Conservation (phyloP, 2,797 vertebrate species). For the Oceanodroma leucorhoa region DNA sequence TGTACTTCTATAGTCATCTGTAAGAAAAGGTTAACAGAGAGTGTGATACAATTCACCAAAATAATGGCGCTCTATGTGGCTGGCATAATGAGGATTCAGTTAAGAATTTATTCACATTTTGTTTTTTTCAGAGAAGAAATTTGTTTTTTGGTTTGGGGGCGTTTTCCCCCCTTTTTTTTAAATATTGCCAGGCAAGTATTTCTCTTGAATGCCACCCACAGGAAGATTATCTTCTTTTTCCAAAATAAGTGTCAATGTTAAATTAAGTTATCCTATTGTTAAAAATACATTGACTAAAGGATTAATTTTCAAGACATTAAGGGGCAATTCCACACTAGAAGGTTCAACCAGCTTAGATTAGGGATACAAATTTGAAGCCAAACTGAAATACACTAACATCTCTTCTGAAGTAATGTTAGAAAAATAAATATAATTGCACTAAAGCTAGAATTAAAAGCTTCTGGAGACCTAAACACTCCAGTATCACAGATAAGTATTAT, state of each 20-base stretch:
- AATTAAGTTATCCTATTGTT: not conserved
- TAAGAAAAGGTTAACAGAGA: not conserved
- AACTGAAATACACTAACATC: not conserved
- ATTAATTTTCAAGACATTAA: not conserved
- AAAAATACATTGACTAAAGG: not conserved
- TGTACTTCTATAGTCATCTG: not conserved
- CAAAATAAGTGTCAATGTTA: not conserved
- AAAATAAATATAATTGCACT: not conserved
- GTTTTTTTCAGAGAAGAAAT: not conserved
- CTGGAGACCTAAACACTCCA: not conserved
- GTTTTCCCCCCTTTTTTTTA: accelerated
- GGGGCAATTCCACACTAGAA: not conserved
- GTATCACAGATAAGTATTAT: not conserved
- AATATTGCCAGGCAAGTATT: not conserved
- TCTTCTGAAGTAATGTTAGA: not conserved
- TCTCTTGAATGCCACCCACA: not conserved
- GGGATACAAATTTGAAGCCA: not conserved
- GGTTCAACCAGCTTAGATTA: not conserved
- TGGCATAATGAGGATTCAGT: not conserved
- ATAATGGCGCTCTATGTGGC: not conserved
- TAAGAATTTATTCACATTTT: not conserved
- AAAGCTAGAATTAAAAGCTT: not conserved
- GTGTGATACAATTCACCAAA: not conserved
- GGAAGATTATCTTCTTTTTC: not conserved
- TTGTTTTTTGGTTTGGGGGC: not conserved